Evolutionary conservation across 1,140 invertebrate genomes (phyloP), one percentile per base, ranked within the genome.

Genomic region (Saxidomus purpurata): DNA sequence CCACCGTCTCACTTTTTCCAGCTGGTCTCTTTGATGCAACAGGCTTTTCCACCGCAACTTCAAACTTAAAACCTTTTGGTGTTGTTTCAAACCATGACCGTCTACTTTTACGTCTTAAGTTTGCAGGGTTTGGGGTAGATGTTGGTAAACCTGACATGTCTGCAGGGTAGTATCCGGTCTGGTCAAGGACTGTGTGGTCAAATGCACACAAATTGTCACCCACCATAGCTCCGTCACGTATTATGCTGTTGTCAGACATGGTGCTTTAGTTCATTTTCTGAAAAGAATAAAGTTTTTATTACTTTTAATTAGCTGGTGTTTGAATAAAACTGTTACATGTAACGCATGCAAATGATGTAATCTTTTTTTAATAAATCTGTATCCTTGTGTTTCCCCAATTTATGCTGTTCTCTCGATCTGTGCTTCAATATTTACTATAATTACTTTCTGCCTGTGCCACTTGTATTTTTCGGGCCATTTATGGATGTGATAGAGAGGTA

Each of bases 61-160:
- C 88, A 61, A 89, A 77, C 76, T 91, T 92, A 17, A 90, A 89
- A 19, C 86, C 80, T 0, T 87, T 43, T 19, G 92, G 91, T 31
- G 92, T 91, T 13, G 83, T 92, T 63, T 94, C 93, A 91, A 94
- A 93, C 93, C 93, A 93, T 9, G 93, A 93, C 38, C 90, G 90
- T 47, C 93, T 59, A 61, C 86, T 87, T 67, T 83, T 87, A 52
- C 85, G 34, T 49, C 90, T 82, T 59, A 76, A 34, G n/a, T 77
- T 87, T 36, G 87, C 59, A n/a, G 82, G 82, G 13, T 87, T 84
- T 38, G 89, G 89, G 55, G 63, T 87, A 25, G 87, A 79, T 8
- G 79, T 84, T 77, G 69, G 81, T 49, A 88, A 61, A 52, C 28
- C 71, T 47, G 81, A 59, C 87, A 89, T 89, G 49, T 74, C 87